Conservation (phyloP, 2,113 vertebrate species). For the Heterotis niloticus region DNA sequence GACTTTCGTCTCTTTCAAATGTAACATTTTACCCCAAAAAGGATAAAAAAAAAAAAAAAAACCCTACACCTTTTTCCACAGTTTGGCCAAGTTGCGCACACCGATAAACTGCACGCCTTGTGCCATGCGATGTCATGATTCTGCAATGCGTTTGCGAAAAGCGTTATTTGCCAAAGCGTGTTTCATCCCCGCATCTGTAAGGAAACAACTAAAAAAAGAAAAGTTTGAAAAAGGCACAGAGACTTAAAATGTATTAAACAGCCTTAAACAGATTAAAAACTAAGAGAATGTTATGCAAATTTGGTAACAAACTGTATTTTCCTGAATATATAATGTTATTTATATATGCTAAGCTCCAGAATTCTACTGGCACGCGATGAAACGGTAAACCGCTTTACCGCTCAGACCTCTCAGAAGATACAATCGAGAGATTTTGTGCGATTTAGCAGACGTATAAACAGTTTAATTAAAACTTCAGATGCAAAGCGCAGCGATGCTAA, state of each 20-base stretch:
- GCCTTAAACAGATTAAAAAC: constrained; percentile 20
- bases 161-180: too few relatives aligned
- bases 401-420: constrained; percentile 24
- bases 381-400: constrained; percentile 23
- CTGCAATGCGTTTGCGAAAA: too few relatives aligned
- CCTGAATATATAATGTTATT: constrained; percentile 17
- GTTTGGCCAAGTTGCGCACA: too few relatives aligned
- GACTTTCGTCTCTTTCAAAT: too few relatives aligned
- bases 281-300: constrained; percentile 20
- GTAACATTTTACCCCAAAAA: too few relatives aligned
- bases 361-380: constrained; percentile 19
- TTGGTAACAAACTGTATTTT: constrained; percentile 20
- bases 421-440: constrained; percentile 17
- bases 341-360: background rate
- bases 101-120: too few relatives aligned
- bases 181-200: too few relatives aligned
- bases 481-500: background rate
- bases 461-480: constrained; percentile 13
- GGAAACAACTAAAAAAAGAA: background rate
- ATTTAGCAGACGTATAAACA: constrained; percentile 15
- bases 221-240: constrained; percentile 15
- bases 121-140: too few relatives aligned
- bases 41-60: too few relatives aligned
- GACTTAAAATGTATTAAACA: constrained; percentile 12
- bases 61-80: too few relatives aligned